A percentile compares a stretch with the other conserved stretches of the same genome.
These are phyloP conservation scores for Pharmacophagus antenor DNA, from an alignment of 2,888 invertebrate species.

Conservation along the genomic window DNA sequence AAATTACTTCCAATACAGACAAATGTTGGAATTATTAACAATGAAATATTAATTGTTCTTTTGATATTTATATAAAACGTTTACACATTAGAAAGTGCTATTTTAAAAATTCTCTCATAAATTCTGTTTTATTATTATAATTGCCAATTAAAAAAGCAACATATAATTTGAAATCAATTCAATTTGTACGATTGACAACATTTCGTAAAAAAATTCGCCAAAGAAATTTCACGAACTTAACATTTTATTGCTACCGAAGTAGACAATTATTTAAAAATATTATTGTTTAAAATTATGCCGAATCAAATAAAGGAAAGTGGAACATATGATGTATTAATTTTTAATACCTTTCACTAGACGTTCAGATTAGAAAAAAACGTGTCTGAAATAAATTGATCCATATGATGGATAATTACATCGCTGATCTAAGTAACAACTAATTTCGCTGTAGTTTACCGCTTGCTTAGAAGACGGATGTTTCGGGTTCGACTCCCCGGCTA, in stretches of 20 bases:
- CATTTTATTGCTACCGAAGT: background rate
- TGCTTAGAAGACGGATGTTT: no score
- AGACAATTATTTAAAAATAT: background rate
- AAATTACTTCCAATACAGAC: background rate
- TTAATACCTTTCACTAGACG: background rate
- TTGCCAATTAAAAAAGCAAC: no score
- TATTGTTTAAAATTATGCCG: background rate
- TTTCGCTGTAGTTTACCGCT: no score
- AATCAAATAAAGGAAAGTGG: conserved; percentile 18
- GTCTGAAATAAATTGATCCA: background rate
- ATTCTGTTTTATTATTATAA: no score
- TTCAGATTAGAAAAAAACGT: background rate
- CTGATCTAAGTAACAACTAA: no score
- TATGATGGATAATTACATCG: no score
- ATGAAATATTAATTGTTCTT: no score
- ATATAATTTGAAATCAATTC: background rate
- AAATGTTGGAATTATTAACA: no score
- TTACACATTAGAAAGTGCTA: no score
- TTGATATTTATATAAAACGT: no score
- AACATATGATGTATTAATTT: conserved; percentile 4
- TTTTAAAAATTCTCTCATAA: no score
- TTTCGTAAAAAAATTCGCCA: conserved; percentile 11
- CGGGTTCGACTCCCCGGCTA: no score
- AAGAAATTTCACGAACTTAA: conserved; percentile 11
- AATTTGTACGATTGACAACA: background rate